Percentiles rank a stretch among this genome's conserved stretches.
Conservation (phyloP, 2,888 invertebrate species). For the Hyles lineata region DNA sequence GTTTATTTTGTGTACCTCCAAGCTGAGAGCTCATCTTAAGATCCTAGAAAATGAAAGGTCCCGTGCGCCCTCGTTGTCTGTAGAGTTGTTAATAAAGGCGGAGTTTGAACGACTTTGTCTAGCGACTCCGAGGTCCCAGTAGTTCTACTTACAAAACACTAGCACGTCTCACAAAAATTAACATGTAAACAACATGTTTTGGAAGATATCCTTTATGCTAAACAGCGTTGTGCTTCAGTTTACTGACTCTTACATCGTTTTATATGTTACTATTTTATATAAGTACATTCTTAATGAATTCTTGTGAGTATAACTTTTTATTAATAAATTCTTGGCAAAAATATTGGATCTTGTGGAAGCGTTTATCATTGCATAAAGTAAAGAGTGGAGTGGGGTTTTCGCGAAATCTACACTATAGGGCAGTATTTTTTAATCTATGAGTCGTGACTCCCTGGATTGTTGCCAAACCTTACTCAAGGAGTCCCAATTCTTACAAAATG, state of each 20-base stretch:
- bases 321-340: too few species aligned
- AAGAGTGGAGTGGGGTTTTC: too few species aligned
- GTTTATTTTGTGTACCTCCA: too few species aligned
- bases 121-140: neutral
- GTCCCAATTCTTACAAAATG: too few species aligned
- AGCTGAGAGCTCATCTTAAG: neutral
- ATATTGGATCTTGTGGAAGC: too few species aligned
- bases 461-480: too few species aligned
- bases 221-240: neutral
- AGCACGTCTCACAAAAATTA: neutral
- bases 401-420: too few species aligned
- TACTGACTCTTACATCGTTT: neutral
- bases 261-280: neutral
- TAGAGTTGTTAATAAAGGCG: neutral
- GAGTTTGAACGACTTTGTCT: neutral
- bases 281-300: too few species aligned
- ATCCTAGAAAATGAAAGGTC: neutral
- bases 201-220: neutral
- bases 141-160: neutral
- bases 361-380: too few species aligned
- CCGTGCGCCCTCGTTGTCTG: neutral
- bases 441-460: too few species aligned
- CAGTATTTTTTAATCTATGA: too few species aligned
- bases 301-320: too few species aligned
- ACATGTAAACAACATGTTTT: slow-evolving; percentile 12